Base-by-base conservation (phyloP, 2,888 invertebrate species). In the Cerastis leucographa region DNA sequence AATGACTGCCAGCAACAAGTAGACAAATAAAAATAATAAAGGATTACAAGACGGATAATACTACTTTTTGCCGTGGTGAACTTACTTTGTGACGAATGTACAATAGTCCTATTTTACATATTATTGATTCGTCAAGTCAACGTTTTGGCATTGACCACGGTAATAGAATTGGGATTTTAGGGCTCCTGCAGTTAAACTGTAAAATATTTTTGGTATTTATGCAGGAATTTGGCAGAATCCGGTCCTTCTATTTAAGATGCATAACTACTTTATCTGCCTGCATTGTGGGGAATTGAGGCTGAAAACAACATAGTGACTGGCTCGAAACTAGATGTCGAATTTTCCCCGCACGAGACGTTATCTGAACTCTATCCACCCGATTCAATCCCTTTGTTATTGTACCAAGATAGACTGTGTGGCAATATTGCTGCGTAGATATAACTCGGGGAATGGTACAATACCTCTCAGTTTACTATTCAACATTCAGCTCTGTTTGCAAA, bases 371-470 rank as follows among this genome's bases (percentile, higher is more conserved):
- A 70, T 19, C 12, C 5, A 66, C 44, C 22, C 56, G 49, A 84
- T 65, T 76, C 66, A 76, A 83, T 79, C 66, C 72, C 80, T 84
- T 80, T 83, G 76, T 83, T n/a, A n/a, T n/a, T 84, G 35, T 76
- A 22, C 44, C 70, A 72, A 80, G 76, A 51, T 29, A 69, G 67
- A 59, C 66, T 51, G 40, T 67, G 25, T 4, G 61, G 8, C 65
- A 75, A 83, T 76, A 80, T 80, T 70, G 61, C 49, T 61, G n/a
- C 49, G 59, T 51, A 72, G 54, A 76, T 54, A 54, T 29, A 68
- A 81, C 54, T 62, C 46, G 35, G 22, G 3, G 35, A 22, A 19
- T 46, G 29, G 8, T 7, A 51, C 68, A 49, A 59, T 69, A 77
- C 71, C 59, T 42, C 11, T 56, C 12, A 66, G 40, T 51, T 54